These are phyloP conservation scores for Campoplex nolae DNA, from an alignment of 2,888 invertebrate species.

Conservation along the genomic window DNA sequence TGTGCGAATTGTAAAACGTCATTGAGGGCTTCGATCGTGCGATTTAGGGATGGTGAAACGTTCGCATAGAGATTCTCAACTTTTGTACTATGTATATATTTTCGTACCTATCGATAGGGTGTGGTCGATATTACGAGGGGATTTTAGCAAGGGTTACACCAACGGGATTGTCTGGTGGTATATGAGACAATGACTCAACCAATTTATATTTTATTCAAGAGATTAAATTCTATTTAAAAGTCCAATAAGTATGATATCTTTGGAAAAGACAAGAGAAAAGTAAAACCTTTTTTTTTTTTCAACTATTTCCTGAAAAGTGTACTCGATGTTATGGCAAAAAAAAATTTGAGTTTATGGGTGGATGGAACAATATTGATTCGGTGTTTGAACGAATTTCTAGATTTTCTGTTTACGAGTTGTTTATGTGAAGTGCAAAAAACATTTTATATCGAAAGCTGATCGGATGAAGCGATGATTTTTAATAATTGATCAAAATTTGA, in stretches of 20 bases:
- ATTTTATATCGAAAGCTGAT: too few relatives aligned
- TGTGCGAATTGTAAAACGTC: conserved; percentile 30
- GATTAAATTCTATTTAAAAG: conserved; percentile 19
- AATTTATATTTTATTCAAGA: conserved; percentile 38
- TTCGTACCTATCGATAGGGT: conserved; percentile 45
- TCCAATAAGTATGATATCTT: conserved; percentile 5
- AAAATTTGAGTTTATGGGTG: not conserved
- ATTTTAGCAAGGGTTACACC: conserved; percentile 38
- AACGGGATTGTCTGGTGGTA: conserved; percentile 49
- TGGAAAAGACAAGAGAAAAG: too few relatives aligned
- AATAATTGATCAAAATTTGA: not conserved
- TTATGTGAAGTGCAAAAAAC: too few relatives aligned
- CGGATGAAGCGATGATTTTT: not conserved
- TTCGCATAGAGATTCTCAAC: conserved; percentile 38
- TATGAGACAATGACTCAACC: conserved; percentile 57
- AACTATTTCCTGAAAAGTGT: not conserved
- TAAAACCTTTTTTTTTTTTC: not conserved
- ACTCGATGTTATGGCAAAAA: not conserved
- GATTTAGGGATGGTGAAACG: conserved; percentile 46
- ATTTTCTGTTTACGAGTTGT: too few relatives aligned
- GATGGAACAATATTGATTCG: too few relatives aligned
- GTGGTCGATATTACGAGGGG: conserved; percentile 23
- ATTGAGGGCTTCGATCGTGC: conserved; percentile 57
- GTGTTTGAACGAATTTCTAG: too few relatives aligned
- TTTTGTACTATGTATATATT: not conserved